Evolutionary conservation across 2,797 vertebrate genomes (phyloP).

Genomic region (Acanthurus lineatus): DNA sequence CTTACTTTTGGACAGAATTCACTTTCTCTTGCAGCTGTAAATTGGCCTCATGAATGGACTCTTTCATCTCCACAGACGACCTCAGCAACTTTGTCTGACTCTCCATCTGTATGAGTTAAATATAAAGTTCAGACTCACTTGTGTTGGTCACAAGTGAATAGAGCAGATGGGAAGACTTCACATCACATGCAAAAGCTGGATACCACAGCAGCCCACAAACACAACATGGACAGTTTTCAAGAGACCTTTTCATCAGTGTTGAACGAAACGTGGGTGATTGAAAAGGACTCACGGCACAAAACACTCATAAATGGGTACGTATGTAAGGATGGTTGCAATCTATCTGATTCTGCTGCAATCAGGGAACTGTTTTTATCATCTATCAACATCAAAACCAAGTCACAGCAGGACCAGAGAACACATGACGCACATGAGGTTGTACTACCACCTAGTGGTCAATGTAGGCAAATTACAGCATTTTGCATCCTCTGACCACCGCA

Average conservation of each 20-base stretch:
- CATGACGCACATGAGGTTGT: conserved; percentile 35
- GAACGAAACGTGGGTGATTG: conserved; percentile 10
- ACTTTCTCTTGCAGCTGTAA: conserved; percentile 83
- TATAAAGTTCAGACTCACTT: neutral
- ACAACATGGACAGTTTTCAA: conserved; percentile 8
- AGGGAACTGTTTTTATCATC: conserved; percentile 18
- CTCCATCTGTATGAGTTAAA: conserved; percentile 74
- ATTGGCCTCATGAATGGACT: conserved; percentile 85
- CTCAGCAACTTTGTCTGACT: conserved; percentile 69
- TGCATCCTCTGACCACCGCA: conserved; percentile 27
- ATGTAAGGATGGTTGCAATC: neutral
- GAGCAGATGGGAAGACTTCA: conserved; percentile 41
- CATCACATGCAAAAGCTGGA: conserved; percentile 38
- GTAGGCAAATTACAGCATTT: conserved; percentile 39
- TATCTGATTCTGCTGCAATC: conserved; percentile 43
- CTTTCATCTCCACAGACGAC: conserved; percentile 76
- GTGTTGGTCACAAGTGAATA: neutral
- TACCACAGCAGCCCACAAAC: conserved; percentile 13
- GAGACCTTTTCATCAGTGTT: neutral
- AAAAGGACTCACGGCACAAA: conserved; percentile 40
- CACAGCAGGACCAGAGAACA: conserved; percentile 43
- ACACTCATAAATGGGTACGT: conserved; percentile 18
- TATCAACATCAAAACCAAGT: conserved; percentile 28
- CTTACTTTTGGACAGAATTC: conserved; percentile 86
- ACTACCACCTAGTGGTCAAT: conserved; percentile 70